Evolutionary conservation across 2,888 invertebrate genomes (phyloP).

Genomic region (Graphium colonna): DNA sequence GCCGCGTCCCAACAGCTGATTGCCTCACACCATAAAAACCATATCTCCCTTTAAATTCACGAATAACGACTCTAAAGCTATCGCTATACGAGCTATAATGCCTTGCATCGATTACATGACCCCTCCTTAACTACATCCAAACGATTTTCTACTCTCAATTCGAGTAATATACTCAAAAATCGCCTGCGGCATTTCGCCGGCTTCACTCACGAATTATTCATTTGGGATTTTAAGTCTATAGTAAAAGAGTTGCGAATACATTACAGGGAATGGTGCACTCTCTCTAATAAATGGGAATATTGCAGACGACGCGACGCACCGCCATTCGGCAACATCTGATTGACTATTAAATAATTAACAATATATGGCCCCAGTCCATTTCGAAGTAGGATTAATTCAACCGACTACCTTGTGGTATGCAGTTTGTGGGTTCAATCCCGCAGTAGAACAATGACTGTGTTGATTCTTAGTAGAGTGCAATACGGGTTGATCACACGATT

Average conservation of each 20-base stretch:
- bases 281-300: slow-evolving; percentile 40
- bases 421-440: background rate
- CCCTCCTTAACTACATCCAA: slow-evolving; percentile 43
- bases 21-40: slow-evolving; percentile 71
- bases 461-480: too few relatives aligned
- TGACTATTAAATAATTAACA: slow-evolving; percentile 7
- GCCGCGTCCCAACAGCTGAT: slow-evolving; percentile 76
- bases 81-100: slow-evolving; percentile 26
- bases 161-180: slow-evolving; percentile 43
- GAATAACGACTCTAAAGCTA: slow-evolving; percentile 31
- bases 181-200: slow-evolving; percentile 41
- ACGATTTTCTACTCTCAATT: slow-evolving; percentile 43
- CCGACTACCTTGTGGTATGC: background rate
- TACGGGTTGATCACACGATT: too few relatives aligned
- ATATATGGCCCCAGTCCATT: too few relatives aligned
- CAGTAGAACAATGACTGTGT: too few relatives aligned
- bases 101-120: slow-evolving; percentile 35
- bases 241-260: slow-evolving; percentile 73
- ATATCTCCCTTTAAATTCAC: slow-evolving; percentile 38
- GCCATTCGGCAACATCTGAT: slow-evolving; percentile 21
- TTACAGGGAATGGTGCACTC: slow-evolving; percentile 44
- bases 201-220: too few relatives aligned
- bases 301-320: slow-evolving; percentile 23
- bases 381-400: too few relatives aligned
- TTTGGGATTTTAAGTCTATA: too few relatives aligned